Evolutionary conservation across 2,888 invertebrate genomes (phyloP).

Genomic region (Pollenia amentaria): DNA sequence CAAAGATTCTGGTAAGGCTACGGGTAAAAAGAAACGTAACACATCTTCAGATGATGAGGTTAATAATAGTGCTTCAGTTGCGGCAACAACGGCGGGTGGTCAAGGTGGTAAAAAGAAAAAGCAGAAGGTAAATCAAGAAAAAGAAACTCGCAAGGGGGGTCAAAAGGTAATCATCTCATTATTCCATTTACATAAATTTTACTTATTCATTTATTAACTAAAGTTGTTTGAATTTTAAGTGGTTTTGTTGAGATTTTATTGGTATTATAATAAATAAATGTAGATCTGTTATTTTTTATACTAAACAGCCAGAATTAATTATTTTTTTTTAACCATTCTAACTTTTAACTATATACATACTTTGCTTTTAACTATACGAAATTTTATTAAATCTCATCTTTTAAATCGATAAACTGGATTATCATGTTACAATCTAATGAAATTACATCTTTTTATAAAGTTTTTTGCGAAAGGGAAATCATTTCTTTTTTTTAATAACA

Average conservation of each 20-base stretch:
- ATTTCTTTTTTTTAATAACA: neutral
- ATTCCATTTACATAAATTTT: conserved; percentile 60
- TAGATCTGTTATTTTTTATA: neutral
- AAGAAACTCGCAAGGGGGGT: conserved; percentile 85
- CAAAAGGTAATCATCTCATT: conserved; percentile 84
- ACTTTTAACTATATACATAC: too few relatives aligned
- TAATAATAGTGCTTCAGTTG: conserved; percentile 70
- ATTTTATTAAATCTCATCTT: too few relatives aligned
- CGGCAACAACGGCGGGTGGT: conserved; percentile 77
- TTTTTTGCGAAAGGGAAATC: neutral
- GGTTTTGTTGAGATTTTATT: neutral
- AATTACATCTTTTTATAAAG: neutral
- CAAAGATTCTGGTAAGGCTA: conserved; percentile 86
- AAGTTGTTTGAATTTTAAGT: conserved; percentile 12
- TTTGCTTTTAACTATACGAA: too few relatives aligned
- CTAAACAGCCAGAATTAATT: too few relatives aligned
- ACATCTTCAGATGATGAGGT: conserved; percentile 83
- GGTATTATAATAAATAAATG: neutral
- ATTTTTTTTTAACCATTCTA: too few relatives aligned
- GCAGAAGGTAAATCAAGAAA: conserved; percentile 85
- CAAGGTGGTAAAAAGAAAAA: conserved; percentile 85
- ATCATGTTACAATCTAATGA: neutral
- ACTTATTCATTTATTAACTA: conserved; percentile 33
- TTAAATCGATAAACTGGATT: too few relatives aligned
- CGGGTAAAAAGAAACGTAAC: conserved; percentile 87